Conservation (phyloP, 2,113 vertebrate species). For the Carlito syrichta region DNA sequence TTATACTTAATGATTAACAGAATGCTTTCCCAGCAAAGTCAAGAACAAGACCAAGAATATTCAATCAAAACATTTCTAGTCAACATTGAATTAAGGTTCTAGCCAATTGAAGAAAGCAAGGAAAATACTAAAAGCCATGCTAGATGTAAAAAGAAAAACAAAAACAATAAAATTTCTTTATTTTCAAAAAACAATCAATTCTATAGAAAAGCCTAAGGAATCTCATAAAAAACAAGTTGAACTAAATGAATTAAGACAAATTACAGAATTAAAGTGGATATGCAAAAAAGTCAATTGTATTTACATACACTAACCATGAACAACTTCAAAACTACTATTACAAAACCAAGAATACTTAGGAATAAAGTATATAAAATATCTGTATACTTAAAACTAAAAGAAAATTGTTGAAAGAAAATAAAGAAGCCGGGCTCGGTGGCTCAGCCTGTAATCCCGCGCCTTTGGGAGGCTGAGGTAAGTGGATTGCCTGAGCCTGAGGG, state of each 20-base stretch:
- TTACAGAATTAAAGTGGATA: neutral
- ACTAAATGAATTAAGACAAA: neutral
- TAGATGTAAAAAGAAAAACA: neutral
- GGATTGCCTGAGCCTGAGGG: too few relatives aligned
- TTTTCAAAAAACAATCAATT: neutral
- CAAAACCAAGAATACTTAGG: neutral
- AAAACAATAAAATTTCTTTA: neutral
- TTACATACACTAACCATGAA: neutral
- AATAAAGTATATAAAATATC: neutral
- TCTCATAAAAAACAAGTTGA: neutral
- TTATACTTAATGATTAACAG: neutral
- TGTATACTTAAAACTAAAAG: neutral
- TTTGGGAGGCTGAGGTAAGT: too few relatives aligned
- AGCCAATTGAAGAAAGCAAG: neutral
- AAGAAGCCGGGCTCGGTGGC: too few relatives aligned
- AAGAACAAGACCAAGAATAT: neutral
- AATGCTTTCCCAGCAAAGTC: neutral
- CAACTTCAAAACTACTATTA: neutral
- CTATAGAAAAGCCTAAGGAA: neutral
- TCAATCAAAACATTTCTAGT: neutral
- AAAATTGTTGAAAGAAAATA: neutral
- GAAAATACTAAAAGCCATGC: neutral
- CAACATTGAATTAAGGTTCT: neutral
- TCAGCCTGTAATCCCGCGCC: too few relatives aligned
- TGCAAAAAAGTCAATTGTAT: neutral